A percentile compares a stretch with the other conserved stretches of the same genome.
phyloP scores from a whole-genome alignment of 2,113 vertebrate species.

The Caracal caracal region DNA sequence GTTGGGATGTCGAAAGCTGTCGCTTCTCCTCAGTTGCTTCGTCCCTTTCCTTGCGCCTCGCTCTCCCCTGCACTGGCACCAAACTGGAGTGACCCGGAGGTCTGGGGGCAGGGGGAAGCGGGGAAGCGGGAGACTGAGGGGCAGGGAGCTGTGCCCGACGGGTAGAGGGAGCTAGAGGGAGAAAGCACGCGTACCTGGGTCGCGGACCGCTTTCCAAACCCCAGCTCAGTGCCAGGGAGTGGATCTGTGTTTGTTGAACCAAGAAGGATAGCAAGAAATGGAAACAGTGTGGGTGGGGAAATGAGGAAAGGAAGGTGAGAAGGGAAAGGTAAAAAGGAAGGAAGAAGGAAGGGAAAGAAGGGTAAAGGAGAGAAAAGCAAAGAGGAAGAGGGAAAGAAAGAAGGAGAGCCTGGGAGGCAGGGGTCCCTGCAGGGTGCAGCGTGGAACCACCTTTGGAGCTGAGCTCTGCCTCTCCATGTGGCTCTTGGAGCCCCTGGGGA shows the following conservation, averaged over 20 bases:
- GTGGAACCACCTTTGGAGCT: too few relatives aligned
- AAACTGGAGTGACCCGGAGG: not conserved
- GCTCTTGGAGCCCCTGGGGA: too few relatives aligned
- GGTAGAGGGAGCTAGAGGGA: not conserved
- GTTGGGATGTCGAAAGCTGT: not conserved
- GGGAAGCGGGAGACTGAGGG: too few relatives aligned
- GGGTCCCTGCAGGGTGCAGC: rapidly evolving
- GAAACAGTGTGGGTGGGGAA: rapidly evolving
- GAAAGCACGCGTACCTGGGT: not conserved
- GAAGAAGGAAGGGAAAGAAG: rapidly evolving
- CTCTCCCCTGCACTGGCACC: rapidly evolving
- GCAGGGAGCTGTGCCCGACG: not conserved
- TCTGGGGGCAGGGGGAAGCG: too few relatives aligned
- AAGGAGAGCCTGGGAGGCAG: rapidly evolving
- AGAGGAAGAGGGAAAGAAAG: not conserved
- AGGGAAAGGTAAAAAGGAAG: not conserved
- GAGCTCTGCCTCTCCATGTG: too few relatives aligned
- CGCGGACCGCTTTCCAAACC: rapidly evolving
- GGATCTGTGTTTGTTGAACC: rapidly evolving
- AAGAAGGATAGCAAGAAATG: not conserved
- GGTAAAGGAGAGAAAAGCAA: rapidly evolving
- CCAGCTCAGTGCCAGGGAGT: not conserved
- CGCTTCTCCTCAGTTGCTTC: rapidly evolving
- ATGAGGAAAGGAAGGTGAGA: not conserved
- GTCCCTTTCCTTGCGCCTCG: rapidly evolving